phyloP scores from a whole-genome alignment of 2,888 invertebrate genomes.

The Tenthredo mesomela region DNA sequence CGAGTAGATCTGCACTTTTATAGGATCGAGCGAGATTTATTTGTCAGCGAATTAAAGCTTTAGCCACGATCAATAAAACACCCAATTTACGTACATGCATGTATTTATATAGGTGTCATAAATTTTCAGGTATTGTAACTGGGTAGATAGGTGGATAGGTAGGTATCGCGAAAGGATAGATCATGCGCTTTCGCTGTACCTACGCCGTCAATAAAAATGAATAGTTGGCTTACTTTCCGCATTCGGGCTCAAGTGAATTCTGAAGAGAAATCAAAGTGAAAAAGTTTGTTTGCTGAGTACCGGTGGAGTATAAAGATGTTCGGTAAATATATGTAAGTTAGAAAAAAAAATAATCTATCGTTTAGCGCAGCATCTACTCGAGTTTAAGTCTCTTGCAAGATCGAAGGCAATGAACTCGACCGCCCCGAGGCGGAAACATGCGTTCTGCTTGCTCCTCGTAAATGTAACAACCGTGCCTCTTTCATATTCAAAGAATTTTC shows the following conservation, averaged over 20 bases:
- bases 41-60: neutral
- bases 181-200: constrained; percentile 23
- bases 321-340: constrained; percentile 11
- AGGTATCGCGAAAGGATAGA: neutral
- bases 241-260: constrained; percentile 4
- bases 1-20: no score
- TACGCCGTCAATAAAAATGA: constrained; percentile 11
- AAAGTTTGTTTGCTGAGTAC: constrained; percentile 11
- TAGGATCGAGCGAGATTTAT: neutral
- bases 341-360: constrained; percentile 25
- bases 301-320: neutral
- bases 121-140: neutral
- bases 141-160: neutral
- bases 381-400: constrained; percentile 15
- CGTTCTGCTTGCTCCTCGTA: constrained; percentile 28
- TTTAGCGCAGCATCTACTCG: constrained; percentile 16
- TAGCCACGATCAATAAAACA: neutral
- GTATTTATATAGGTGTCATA: neutral
- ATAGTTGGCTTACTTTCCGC: constrained; percentile 31
- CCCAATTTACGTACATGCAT: neutral
- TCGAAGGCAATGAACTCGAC: constrained; percentile 35
- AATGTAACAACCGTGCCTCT: constrained; percentile 32
- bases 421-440: constrained; percentile 43
- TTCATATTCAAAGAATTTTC: constrained; percentile 29
- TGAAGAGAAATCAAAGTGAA: constrained; percentile 36